Evolutionary conservation across 2,113 vertebrate species (phyloP).

Genomic region (Eptesicus fuscus): DNA sequence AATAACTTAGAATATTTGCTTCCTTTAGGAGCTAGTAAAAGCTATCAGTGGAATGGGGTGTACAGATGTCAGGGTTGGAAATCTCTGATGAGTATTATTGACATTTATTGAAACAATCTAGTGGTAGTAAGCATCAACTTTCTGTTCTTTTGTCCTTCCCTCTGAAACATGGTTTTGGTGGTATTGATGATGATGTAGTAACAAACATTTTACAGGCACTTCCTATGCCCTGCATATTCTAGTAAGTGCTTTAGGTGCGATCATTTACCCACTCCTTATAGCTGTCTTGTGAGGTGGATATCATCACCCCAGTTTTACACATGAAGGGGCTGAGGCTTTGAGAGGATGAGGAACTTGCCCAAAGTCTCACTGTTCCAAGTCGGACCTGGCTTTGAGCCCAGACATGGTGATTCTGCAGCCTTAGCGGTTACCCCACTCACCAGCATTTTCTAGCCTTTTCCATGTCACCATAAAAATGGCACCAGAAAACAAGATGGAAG

Average conservation of each 20-base stretch:
- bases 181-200: neutral
- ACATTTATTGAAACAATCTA: neutral
- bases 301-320: neutral
- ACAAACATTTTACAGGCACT: neutral
- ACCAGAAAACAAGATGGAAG: neutral
- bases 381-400: neutral
- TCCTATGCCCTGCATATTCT: fast-evolving
- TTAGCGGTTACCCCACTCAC: neutral
- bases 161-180: neutral
- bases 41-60: neutral
- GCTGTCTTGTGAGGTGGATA: neutral
- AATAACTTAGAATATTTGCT: neutral
- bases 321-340: neutral
- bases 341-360: neutral
- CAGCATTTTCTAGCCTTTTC: neutral
- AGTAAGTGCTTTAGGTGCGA: no score
- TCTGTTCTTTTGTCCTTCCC: neutral
- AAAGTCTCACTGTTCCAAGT: neutral
- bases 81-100: neutral
- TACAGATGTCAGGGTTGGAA: neutral
- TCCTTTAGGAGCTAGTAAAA: neutral
- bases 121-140: neutral
- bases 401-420: neutral
- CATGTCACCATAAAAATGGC: neutral
- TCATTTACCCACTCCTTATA: fast-evolving